Conservation (phyloP, 2,113 vertebrate genomes). For the Anguilla japonica region DNA sequence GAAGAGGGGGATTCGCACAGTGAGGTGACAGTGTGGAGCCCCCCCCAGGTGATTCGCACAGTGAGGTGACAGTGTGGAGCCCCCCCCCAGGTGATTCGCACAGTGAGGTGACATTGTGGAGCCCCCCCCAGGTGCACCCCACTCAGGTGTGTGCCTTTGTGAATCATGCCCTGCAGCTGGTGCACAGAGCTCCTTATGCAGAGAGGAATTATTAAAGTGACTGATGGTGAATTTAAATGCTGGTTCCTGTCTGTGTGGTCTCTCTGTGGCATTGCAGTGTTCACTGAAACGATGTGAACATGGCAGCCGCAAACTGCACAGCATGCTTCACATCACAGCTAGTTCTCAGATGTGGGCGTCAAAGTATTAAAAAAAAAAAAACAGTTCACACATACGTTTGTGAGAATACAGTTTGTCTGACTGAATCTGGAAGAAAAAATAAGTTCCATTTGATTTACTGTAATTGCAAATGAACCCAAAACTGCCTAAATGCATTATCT, state of each 20-base stretch:
- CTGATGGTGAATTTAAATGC: neutral
- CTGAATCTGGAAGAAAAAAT: no score
- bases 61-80: no score
- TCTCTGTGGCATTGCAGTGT: neutral
- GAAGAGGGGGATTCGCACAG: no score
- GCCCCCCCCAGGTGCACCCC: no score
- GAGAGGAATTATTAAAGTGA: neutral
- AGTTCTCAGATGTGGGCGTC: neutral
- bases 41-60: no score
- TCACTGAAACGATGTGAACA: neutral
- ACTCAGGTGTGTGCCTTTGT: neutral
- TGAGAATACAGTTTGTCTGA: no score
- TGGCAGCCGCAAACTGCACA: neutral
- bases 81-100: no score
- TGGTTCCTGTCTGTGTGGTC: neutral
- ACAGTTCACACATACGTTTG: no score
- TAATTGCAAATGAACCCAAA: no score
- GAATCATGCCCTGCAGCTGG: neutral
- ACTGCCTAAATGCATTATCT: no score
- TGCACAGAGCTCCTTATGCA: neutral
- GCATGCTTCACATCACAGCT: neutral
- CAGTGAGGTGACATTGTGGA: no score
- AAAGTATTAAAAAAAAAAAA: neutral
- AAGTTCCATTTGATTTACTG: no score
- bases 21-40: neutral